Conservation (phyloP, 2,888 invertebrate genomes). For the Empis stercorea region DNA sequence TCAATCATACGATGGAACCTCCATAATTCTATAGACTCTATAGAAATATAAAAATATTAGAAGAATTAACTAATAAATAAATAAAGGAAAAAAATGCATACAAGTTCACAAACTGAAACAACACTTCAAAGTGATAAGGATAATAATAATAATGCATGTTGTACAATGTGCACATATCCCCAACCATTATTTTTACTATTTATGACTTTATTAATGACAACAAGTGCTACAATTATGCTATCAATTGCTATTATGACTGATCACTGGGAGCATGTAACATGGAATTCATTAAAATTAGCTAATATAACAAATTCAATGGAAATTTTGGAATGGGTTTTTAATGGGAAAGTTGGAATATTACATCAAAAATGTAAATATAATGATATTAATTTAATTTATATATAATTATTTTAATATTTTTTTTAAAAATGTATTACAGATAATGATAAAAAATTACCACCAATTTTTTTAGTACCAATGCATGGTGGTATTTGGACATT, state of each 20-base stretch:
- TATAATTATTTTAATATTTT: not conserved
- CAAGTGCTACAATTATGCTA: conserved; percentile 66
- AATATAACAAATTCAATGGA: conserved; percentile 37
- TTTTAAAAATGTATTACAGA: conserved; percentile 23
- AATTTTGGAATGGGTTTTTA: conserved; percentile 49
- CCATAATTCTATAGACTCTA: too few relatives aligned
- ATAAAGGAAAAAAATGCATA: not conserved
- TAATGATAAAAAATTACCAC: conserved; percentile 19
- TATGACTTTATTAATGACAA: conserved; percentile 50
- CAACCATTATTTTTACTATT: conserved; percentile 34
- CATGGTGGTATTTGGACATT: conserved; percentile 86
- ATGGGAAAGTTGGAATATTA: conserved; percentile 58
- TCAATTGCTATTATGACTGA: conserved; percentile 81
- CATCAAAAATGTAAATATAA: conserved; percentile 25
- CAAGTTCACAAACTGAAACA: not conserved
- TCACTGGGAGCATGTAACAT: conserved; percentile 79
- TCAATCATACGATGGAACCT: too few relatives aligned
- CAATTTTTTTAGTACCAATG: conserved; percentile 70
- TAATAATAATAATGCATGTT: too few relatives aligned
- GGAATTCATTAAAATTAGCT: conserved; percentile 48
- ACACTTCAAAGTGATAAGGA: not conserved
- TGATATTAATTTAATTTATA: too few relatives aligned
- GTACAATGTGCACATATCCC: conserved; percentile 30
- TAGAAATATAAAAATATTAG: too few relatives aligned
- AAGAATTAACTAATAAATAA: too few relatives aligned